These are phyloP conservation scores for Pungitius pungitius DNA, from an alignment of 2,113 vertebrate species.

Conservation along the genomic window DNA sequence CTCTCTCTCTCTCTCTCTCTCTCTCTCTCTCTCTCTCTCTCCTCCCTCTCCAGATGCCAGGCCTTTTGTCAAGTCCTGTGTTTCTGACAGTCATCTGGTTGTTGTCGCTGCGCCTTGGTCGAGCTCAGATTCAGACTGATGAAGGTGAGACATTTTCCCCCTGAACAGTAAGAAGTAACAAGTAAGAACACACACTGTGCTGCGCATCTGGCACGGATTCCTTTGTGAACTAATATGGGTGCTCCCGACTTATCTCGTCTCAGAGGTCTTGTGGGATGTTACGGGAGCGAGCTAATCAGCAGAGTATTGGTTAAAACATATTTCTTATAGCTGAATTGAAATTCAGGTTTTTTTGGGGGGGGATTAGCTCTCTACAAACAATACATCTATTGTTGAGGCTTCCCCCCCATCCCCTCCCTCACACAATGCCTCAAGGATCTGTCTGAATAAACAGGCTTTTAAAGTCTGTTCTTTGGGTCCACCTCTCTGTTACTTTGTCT, in stretches of 20 bases:
- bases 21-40: not conserved
- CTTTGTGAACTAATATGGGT: conserved; percentile 25
- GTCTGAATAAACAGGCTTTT: not conserved
- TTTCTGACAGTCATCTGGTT: conserved; percentile 77
- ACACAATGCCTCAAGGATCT: conserved; percentile 1
- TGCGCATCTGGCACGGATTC: conserved; percentile 24
- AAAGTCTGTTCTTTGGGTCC: not conserved
- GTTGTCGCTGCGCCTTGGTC: conserved; percentile 56
- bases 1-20: not conserved
- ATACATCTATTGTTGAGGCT: conserved; percentile 23
- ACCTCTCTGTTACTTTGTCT: not conserved
- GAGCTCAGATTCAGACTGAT: conserved; percentile 66
- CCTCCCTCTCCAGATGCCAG: conserved; percentile 64
- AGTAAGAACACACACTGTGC: not conserved
- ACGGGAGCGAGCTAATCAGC: not conserved
- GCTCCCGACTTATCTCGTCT: conserved; percentile 27
- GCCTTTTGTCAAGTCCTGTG: conserved; percentile 70
- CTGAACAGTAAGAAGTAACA: no score
- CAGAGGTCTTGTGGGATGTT: conserved; percentile 13
- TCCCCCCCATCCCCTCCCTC: not conserved
- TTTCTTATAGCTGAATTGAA: not conserved
- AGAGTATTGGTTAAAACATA: not conserved
- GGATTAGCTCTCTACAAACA: conserved; percentile 7
- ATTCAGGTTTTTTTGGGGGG: not conserved
- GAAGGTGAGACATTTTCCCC: conserved; percentile 60